Base-by-base conservation (phyloP, 2,113 vertebrate species). In the Tachysurus fulvidraco region DNA sequence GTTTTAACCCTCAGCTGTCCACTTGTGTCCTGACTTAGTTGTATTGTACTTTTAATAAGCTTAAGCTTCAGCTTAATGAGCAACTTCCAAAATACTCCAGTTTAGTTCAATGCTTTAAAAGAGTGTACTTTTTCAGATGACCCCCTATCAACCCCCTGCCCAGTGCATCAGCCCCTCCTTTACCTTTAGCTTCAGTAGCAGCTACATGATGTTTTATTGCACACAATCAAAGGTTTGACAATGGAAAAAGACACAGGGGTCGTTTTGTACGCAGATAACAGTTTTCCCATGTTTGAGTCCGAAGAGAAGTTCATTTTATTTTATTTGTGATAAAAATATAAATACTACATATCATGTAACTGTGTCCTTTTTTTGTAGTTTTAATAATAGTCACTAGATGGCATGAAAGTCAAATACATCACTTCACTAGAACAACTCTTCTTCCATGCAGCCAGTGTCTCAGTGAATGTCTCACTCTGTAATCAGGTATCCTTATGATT, bases 371-470 rank as follows among this genome's bases (percentile, higher is more conserved):
- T 36, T 44, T 78, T 85, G 73, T 78, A 83, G 52, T 41, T 84
- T 60, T 78, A 30, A 8, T 88, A 50, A 60, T 74, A 50, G 16
- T 28, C 88, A 85, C 86, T 85, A 89, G 88, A 67, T 85, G 88
- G 83, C 88, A 87, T 86, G 81, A 87, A 77, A 77, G 46, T 36
- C 77, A 76, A 64, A 54, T 79, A 54, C 62, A 54, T 71, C 23
- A 81, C 23, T 69, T 57, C 4, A 81, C 30, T 30, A 57, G 30
- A 30, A 57, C 21, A 57, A 36, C 21, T 59, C 30, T 28, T 81
- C 55, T 25, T 60, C 57, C 21, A 60, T 81, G 78, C 78, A 81
- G 57, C 30, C 55, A 60, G 30, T 19, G 46, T 50, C 46, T 50
- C 46, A 50, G 46, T 50, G 46, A 50, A 4, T 1, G 50, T 54